Evolutionary conservation across 2,888 invertebrate genomes (phyloP).

Genomic region (Malthinus seriepunctatus): DNA sequence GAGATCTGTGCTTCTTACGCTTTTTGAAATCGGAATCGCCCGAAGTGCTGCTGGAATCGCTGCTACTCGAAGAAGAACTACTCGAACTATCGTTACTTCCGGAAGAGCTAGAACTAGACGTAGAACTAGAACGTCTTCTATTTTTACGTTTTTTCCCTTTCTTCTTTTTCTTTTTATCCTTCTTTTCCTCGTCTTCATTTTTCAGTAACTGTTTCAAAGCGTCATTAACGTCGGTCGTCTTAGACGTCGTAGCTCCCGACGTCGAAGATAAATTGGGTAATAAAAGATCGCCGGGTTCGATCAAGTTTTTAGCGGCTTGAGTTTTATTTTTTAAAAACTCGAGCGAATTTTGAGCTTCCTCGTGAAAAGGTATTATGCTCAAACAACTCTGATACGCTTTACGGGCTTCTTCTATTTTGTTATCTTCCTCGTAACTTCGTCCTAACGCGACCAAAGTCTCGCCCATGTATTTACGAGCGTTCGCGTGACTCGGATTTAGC

Average conservation of each 20-base stretch:
- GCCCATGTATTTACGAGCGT: slow-evolving; percentile 92
- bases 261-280: slow-evolving; percentile 64
- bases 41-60: slow-evolving; percentile 69
- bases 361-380: slow-evolving; percentile 82
- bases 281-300: slow-evolving; percentile 65
- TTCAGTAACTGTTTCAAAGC: slow-evolving; percentile 66
- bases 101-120: slow-evolving; percentile 54
- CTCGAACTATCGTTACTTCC: slow-evolving; percentile 62
- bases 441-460: slow-evolving; percentile 90
- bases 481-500: slow-evolving; percentile 86
- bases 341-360: slow-evolving; percentile 82
- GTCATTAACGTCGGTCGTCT: slow-evolving; percentile 65
- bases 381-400: slow-evolving; percentile 85
- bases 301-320: slow-evolving; percentile 60
- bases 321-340: slow-evolving; percentile 77
- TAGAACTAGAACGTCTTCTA: slow-evolving; percentile 62
- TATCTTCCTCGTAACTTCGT: slow-evolving; percentile 85
- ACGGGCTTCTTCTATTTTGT: slow-evolving; percentile 81
- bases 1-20: slow-evolving; percentile 62
- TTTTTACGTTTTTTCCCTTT: slow-evolving; percentile 67
- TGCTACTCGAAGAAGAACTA: slow-evolving; percentile 57
- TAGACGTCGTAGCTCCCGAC: slow-evolving; percentile 27
- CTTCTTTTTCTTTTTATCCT: slow-evolving; percentile 68
- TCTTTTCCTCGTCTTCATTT: slow-evolving; percentile 57
- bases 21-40: slow-evolving; percentile 63